Percentiles rank a stretch among this genome's conserved stretches.
Conservation (phyloP, 2,113 vertebrate species). For the Pteropus alecto region DNA sequence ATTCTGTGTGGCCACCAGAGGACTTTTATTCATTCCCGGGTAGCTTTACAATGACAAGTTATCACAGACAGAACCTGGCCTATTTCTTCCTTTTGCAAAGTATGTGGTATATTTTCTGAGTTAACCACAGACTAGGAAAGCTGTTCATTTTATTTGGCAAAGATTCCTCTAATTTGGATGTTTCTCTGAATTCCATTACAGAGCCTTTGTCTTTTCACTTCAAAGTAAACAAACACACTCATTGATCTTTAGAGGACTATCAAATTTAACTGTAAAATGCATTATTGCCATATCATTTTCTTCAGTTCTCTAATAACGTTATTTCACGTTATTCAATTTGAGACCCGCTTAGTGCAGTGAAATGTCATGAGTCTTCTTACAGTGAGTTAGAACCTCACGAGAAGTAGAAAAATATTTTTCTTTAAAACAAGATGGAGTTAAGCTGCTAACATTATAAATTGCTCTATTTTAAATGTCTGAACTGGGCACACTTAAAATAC, state of each 20-base stretch:
- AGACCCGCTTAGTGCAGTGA: slow-evolving; percentile 46
- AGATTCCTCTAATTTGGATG: not conserved
- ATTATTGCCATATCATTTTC: slow-evolving; percentile 72
- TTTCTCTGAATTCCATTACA: slow-evolving; percentile 57
- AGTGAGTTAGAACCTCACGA: slow-evolving; percentile 74
- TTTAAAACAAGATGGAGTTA: slow-evolving; percentile 80
- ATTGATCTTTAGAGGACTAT: slow-evolving; percentile 70
- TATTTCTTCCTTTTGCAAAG: slow-evolving; percentile 34
- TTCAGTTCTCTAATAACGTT: slow-evolving; percentile 68
- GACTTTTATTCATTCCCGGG: slow-evolving; percentile 56
- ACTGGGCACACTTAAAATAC: slow-evolving; percentile 78
- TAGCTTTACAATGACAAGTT: slow-evolving; percentile 32
- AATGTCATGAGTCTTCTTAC: slow-evolving; percentile 72
- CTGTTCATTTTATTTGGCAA: slow-evolving; percentile 12
- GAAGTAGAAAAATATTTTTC: slow-evolving; percentile 76
- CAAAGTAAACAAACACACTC: slow-evolving; percentile 73
- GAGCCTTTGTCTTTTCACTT: slow-evolving; percentile 67
- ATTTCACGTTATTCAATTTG: slow-evolving; percentile 75
- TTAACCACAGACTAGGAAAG: slow-evolving; percentile 18
- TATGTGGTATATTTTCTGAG: slow-evolving; percentile 18
- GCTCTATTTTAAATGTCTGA: slow-evolving; percentile 81
- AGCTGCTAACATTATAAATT: slow-evolving; percentile 79
- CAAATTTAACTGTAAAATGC: slow-evolving; percentile 67
- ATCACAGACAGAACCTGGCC: slow-evolving; percentile 25
- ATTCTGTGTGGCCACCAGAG: slow-evolving; percentile 63